Conservation (phyloP, 1,140 invertebrate species). For the Diachasmimorpha longicaudata region DNA sequence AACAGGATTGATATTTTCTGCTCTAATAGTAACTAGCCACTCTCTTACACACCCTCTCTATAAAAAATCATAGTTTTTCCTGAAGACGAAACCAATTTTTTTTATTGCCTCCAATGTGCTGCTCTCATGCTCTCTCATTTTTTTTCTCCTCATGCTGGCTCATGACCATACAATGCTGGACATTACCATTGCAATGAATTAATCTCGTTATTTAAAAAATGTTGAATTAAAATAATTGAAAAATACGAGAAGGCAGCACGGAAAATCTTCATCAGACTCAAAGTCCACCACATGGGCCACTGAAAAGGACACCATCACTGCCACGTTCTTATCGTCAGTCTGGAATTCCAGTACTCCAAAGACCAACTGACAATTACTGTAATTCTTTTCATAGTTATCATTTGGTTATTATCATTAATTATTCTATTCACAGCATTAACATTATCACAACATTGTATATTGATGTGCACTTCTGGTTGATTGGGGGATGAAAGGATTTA, state of each 20-base stretch:
- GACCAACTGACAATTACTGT: constrained; percentile 61
- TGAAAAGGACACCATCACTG: constrained; percentile 67
- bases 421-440: not conserved
- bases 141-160: not conserved
- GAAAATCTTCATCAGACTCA: constrained; percentile 30
- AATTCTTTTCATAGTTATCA: constrained; percentile 39
- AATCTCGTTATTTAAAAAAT: not conserved
- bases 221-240: constrained; percentile 14
- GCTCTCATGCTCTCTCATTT: not conserved
- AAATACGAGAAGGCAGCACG: constrained; percentile 18
- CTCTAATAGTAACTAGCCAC: too few species aligned
- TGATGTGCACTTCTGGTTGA: not conserved
- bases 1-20: too few species aligned
- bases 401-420: not conserved
- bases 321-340: constrained; percentile 67
- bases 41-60: too few species aligned
- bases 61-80: too few species aligned
- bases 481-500: not conserved
- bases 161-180: not conserved
- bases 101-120: too few species aligned
- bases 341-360: constrained; percentile 67
- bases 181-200: too few species aligned
- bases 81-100: too few species aligned
- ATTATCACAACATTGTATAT: not conserved
- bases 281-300: constrained; percentile 55